Conservation (phyloP, 2,888 invertebrate genomes). For the Cryptus armator region DNA sequence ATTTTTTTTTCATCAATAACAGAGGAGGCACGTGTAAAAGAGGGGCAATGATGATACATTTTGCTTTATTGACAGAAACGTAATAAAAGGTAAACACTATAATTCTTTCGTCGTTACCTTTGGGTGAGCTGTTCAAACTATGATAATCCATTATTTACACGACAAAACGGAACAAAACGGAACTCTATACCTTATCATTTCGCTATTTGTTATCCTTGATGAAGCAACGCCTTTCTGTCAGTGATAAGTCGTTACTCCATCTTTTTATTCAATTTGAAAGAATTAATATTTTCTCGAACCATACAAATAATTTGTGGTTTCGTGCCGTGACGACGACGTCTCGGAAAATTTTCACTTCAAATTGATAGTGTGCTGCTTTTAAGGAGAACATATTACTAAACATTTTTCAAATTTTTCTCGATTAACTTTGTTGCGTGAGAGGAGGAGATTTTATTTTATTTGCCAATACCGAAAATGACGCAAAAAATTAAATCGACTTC, state of each 20-base stretch:
- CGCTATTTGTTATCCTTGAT: neutral
- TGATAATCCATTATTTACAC: no score
- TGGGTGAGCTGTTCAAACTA: neutral
- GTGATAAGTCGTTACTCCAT: neutral
- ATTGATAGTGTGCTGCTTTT: no score
- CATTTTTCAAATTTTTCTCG: no score
- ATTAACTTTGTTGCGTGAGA: no score
- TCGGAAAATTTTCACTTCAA: no score
- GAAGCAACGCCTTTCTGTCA: neutral
- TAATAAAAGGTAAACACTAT: conserved; percentile 1
- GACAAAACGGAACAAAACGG: no score
- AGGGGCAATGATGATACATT: neutral
- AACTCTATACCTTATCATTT: neutral
- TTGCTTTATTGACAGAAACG: neutral
- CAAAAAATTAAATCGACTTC: no score
- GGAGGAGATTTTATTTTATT: no score
- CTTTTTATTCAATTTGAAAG: neutral
- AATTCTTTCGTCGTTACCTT: neutral
- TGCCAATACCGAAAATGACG: no score
- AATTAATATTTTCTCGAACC: neutral
- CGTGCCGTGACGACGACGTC: no score
- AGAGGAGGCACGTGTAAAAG: neutral
- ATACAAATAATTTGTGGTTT: neutral
- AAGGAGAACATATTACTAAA: no score
- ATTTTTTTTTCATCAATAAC: neutral